Conservation (phyloP, 2,888 invertebrate genomes). For the Sarcophaga carnaria region DNA sequence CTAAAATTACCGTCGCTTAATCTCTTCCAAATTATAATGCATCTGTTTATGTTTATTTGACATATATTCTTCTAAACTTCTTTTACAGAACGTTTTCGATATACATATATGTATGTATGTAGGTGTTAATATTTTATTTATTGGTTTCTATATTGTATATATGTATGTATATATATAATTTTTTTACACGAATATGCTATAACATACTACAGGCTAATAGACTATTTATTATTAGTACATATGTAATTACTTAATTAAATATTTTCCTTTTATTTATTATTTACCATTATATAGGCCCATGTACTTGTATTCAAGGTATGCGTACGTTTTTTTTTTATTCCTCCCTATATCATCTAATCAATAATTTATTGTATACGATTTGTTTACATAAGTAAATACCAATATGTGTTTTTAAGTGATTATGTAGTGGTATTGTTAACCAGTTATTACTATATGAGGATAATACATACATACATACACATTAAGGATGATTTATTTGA, state of each 20-base stretch:
- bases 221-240: slow-evolving; percentile 12
- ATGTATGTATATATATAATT: slow-evolving; percentile 18
- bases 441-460: slow-evolving; percentile 35
- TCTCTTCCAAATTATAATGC: too few relatives aligned
- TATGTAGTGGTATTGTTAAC: slow-evolving; percentile 52
- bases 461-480: slow-evolving; percentile 6
- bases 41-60: slow-evolving; percentile 15
- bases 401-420: slow-evolving; percentile 36
- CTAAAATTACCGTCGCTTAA: too few relatives aligned
- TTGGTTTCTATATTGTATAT: slow-evolving; percentile 14
- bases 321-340: neutral
- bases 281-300: slow-evolving; percentile 33
- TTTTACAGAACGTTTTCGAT: slow-evolving; percentile 38
- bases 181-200: slow-evolving; percentile 57
- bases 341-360: slow-evolving; percentile 17
- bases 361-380: slow-evolving; percentile 29
- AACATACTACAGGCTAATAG: slow-evolving; percentile 49
- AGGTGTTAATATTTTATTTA: slow-evolving; percentile 26
- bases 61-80: slow-evolving; percentile 54
- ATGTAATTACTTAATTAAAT: slow-evolving; percentile 19
- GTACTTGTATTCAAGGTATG: slow-evolving; percentile 28
- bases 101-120: slow-evolving; percentile 12
- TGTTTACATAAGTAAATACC: slow-evolving; percentile 58
- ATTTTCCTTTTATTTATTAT: slow-evolving; percentile 18
- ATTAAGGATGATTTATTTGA: neutral